phyloP scores from a whole-genome alignment of 2,888 invertebrate species.

The Napeogenes inachia region DNA sequence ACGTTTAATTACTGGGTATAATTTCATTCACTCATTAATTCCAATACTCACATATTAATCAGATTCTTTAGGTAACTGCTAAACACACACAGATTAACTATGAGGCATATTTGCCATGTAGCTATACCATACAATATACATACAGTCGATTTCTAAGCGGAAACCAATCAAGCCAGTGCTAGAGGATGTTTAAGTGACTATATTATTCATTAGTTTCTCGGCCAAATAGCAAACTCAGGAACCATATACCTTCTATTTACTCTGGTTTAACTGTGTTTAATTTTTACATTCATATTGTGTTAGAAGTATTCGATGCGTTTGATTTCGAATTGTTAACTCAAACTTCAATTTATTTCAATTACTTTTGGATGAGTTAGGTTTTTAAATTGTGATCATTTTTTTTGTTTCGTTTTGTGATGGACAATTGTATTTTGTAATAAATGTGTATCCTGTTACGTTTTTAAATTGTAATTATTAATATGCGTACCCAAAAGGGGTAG shows the following conservation, averaged over 20 bases:
- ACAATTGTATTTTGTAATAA: no score
- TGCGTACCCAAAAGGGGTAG: no score
- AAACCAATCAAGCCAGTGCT: conserved; percentile 36
- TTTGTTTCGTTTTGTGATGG: no score
- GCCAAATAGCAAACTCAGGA: conserved; percentile 40
- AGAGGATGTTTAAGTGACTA: conserved; percentile 39
- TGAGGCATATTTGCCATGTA: neutral
- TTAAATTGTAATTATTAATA: no score
- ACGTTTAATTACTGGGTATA: no score
- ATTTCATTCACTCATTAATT: no score
- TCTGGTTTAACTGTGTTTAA: conserved; percentile 13
- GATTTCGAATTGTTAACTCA: no score
- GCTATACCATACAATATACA: conserved; percentile 17
- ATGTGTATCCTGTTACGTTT: no score
- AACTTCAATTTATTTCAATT: no score
- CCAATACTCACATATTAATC: neutral
- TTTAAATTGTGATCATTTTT: no score
- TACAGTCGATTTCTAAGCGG: conserved; percentile 34
- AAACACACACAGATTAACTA: neutral
- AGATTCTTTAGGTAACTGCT: neutral
- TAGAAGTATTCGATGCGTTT: no score
- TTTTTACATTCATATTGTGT: conserved; percentile 5
- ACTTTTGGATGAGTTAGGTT: no score
- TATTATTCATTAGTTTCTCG: conserved; percentile 55
- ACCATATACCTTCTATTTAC: conserved; percentile 4